Conservation (phyloP, 2,113 vertebrate genomes). For the Oncorhynchus masou region DNA sequence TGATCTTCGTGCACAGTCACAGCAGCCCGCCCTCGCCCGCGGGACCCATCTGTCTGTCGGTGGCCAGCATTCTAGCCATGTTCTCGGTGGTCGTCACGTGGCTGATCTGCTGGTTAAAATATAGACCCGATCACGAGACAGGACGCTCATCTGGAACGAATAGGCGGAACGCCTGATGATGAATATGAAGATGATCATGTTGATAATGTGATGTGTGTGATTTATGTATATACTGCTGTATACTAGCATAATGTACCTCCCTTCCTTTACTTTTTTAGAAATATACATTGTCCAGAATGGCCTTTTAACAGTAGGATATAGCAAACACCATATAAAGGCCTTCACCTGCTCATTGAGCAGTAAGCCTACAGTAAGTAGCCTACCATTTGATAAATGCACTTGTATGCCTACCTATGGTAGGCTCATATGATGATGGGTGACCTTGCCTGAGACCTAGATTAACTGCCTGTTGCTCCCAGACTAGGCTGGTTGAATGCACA, state of each 20-base stretch:
- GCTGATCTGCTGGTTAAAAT: constrained; percentile 92
- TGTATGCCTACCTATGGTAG: constrained; percentile 6
- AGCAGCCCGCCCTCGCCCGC: constrained; percentile 83
- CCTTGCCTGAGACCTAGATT: background rate
- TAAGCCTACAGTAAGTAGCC: constrained; percentile 33
- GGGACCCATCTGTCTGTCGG: constrained; percentile 87
- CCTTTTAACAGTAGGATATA: constrained; percentile 52
- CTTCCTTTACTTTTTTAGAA: constrained; percentile 49
- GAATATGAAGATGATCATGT: constrained; percentile 2
- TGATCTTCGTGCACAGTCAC: constrained; percentile 91
- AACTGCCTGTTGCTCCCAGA: background rate
- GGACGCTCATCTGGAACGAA: constrained; percentile 64
- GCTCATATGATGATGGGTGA: background rate
- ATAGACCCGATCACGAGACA: constrained; percentile 82
- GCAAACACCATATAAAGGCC: constrained; percentile 63
- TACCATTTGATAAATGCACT: background rate
- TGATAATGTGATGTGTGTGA: constrained; percentile 1
- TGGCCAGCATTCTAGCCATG: constrained; percentile 90
- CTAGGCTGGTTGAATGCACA: constrained; percentile 48
- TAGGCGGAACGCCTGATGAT: constrained; percentile 73
- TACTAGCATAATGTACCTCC: constrained; percentile 1
- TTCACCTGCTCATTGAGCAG: constrained; percentile 56
- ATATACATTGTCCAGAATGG: constrained; percentile 45
- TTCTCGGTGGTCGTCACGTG: constrained; percentile 91
- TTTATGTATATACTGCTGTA: constrained; percentile 39